phyloP scores from a whole-genome alignment of 2,113 vertebrate genomes.

The Nothocercus nigrocapillus region DNA sequence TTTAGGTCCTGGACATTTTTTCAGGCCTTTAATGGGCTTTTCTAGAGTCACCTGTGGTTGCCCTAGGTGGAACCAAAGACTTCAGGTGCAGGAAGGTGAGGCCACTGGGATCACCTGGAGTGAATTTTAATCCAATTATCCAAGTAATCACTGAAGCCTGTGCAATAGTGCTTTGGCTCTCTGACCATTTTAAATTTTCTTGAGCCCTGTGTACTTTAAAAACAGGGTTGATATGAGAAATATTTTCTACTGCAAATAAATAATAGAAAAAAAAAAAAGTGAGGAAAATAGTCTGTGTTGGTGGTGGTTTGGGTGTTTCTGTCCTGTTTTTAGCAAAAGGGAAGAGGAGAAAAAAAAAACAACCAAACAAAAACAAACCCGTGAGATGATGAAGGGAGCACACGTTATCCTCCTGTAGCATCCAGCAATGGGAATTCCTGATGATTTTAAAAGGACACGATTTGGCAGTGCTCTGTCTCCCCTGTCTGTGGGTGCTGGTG shows the following conservation, averaged over 20 bases:
- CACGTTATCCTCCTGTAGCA: constrained; percentile 38
- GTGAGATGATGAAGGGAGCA: neutral
- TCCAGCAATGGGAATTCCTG: constrained; percentile 41
- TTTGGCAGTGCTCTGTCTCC: constrained; percentile 39
- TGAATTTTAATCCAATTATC: neutral
- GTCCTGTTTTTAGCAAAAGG: neutral
- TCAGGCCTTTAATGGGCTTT: neutral
- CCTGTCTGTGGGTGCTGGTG: neutral
- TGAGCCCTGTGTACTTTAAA: neutral
- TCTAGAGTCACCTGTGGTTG: neutral
- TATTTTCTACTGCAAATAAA: neutral
- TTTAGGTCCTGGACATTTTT: neutral
- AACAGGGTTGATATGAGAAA: neutral
- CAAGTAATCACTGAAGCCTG: neutral
- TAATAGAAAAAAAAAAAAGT: neutral
- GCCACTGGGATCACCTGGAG: neutral
- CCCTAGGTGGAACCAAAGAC: neutral
- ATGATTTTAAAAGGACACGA: constrained; percentile 54
- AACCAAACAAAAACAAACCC: neutral
- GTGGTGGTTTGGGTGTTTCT: neutral
- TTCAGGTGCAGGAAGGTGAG: neutral
- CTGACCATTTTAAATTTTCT: neutral
- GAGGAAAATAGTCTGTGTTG: neutral
- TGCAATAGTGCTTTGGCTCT: neutral
- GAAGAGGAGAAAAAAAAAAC: neutral